Evolutionary conservation across 2,113 vertebrate genomes (phyloP).

Genomic region (Myanophis thanlyinensis): DNA sequence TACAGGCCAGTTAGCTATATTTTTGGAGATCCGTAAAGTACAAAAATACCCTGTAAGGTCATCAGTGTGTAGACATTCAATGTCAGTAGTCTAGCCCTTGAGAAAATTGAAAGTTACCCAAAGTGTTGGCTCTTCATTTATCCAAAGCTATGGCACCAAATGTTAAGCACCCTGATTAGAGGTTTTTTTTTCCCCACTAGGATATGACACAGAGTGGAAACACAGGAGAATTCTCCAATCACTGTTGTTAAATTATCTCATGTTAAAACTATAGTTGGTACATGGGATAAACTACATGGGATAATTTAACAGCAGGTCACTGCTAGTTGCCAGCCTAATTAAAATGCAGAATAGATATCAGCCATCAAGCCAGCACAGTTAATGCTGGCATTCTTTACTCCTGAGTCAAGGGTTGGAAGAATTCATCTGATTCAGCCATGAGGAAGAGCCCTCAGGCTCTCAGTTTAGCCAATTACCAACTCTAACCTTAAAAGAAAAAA

Average conservation of each 20-base stretch:
- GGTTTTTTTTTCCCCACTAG: neutral
- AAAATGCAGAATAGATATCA: neutral
- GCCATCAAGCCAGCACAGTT: neutral
- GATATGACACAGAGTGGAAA: neutral
- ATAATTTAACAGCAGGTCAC: neutral
- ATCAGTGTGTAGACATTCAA: neutral
- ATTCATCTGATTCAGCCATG: neutral
- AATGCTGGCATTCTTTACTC: neutral
- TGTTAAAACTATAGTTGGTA: neutral
- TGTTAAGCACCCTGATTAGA: neutral
- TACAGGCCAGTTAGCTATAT: neutral
- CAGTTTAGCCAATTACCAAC: neutral
- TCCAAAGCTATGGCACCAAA: neutral
- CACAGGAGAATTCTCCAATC: neutral
- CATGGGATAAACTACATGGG: too few species aligned
- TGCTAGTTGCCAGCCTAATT: neutral
- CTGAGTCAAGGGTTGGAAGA: neutral
- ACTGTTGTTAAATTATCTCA: neutral
- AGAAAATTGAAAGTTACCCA: neutral
- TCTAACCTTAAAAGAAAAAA: neutral
- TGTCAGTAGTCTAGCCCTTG: neutral
- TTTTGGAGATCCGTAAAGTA: neutral
- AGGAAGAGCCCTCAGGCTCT: neutral
- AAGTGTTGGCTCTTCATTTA: neutral
- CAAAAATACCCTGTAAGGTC: neutral